Percentiles rank a stretch among this genome's conserved stretches.
These are phyloP conservation scores for Sebastes matsubarae DNA, from an alignment of 2,797 vertebrate genomes.

Conservation along the genomic window DNA sequence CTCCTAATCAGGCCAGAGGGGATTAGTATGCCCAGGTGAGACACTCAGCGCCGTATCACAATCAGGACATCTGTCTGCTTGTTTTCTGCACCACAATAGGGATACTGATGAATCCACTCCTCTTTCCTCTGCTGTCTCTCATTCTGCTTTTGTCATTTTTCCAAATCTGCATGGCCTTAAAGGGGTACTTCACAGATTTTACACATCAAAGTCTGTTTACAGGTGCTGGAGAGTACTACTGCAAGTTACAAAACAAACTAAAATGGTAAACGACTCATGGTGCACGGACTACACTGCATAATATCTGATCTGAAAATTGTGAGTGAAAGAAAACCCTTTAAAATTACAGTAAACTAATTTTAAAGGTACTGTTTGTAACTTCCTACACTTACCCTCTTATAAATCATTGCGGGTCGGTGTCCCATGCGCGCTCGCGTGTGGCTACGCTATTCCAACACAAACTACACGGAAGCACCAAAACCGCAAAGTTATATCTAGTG, in stretches of 20 bases:
- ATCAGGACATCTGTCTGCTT: constrained; percentile 65
- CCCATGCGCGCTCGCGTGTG: too few relatives aligned
- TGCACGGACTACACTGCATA: too few relatives aligned
- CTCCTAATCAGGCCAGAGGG: constrained; percentile 42
- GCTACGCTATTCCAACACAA: too few relatives aligned
- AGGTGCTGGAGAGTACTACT: neutral
- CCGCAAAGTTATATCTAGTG: too few relatives aligned
- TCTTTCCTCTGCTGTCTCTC: neutral
- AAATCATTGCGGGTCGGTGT: too few relatives aligned
- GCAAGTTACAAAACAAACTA: neutral
- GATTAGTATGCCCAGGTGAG: constrained; percentile 54
- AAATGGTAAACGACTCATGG: too few relatives aligned
- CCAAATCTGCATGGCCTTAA: neutral
- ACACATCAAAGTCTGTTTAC: neutral
- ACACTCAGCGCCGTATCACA: constrained; percentile 37
- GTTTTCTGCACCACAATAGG: constrained; percentile 42
- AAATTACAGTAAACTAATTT: too few relatives aligned
- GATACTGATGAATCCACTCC: constrained; percentile 39
- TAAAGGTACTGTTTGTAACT: too few relatives aligned
- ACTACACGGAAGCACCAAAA: too few relatives aligned
- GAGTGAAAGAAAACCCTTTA: too few relatives aligned
- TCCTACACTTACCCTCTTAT: too few relatives aligned
- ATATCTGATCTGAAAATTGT: too few relatives aligned
- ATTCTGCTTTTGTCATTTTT: neutral
- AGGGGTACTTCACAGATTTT: neutral